phyloP scores from a whole-genome alignment of 1,140 invertebrate genomes.

The Penaeus indicus region DNA sequence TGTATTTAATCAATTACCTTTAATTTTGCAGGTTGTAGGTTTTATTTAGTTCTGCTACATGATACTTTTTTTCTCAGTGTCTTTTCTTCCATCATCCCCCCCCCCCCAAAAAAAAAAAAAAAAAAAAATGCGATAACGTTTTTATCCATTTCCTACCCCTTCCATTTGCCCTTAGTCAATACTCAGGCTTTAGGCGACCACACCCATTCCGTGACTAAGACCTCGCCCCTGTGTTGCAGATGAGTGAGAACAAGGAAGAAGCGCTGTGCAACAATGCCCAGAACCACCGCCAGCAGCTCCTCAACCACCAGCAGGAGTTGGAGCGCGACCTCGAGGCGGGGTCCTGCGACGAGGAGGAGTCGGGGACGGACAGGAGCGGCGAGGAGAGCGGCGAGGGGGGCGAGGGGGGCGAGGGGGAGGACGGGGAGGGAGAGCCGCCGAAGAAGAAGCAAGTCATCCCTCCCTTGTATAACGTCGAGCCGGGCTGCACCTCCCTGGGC shows the following conservation, averaged over 20 bases:
- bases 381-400: neutral
- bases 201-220: too few relatives aligned
- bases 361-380: neutral
- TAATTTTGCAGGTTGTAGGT: too few relatives aligned
- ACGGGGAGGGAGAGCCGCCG: too few relatives aligned
- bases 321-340: slow-evolving; percentile 53
- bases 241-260: slow-evolving; percentile 58
- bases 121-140: too few relatives aligned
- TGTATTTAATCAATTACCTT: too few relatives aligned
- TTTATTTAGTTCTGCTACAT: too few relatives aligned
- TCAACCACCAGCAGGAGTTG: slow-evolving; percentile 56
- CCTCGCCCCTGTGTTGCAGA: slow-evolving; percentile 9
- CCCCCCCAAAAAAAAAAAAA: too few relatives aligned
- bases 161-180: too few relatives aligned
- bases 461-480: slow-evolving; percentile 49
- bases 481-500: slow-evolving; percentile 44
- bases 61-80: too few relatives aligned
- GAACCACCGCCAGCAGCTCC: slow-evolving; percentile 55
- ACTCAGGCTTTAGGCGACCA: too few relatives aligned
- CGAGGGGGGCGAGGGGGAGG: neutral
- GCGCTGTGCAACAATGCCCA: slow-evolving; percentile 56
- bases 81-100: too few relatives aligned
- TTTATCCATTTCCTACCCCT: too few relatives aligned
- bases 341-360: slow-evolving; percentile 50
- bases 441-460: slow-evolving; percentile 29